phyloP scores from a whole-genome alignment of 2,113 vertebrate species.

The Dipodomys ordii region DNA sequence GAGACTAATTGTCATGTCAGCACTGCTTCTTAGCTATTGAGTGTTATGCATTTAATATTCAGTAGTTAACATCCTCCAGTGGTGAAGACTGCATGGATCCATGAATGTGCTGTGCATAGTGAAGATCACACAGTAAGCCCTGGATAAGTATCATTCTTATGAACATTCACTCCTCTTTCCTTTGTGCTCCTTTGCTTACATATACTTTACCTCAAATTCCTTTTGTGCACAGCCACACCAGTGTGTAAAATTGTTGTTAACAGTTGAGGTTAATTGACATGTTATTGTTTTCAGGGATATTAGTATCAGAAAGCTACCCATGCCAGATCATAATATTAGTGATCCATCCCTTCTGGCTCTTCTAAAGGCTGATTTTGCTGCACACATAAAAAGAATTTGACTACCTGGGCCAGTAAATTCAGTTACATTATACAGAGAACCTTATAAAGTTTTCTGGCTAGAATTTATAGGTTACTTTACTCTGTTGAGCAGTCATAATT shows the following conservation, averaged over 20 bases:
- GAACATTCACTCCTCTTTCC: background rate
- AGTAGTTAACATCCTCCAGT: background rate
- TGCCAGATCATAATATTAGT: background rate
- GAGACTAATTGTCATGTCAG: background rate
- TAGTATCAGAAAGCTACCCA: background rate
- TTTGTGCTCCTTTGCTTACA: background rate
- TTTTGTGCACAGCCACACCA: background rate
- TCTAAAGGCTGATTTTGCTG: constrained; percentile 51
- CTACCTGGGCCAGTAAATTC: constrained; percentile 50
- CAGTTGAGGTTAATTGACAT: background rate
- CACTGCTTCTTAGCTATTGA: background rate
- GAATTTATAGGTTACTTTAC: constrained; percentile 70
- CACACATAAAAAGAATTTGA: constrained; percentile 46
- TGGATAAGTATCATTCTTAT: background rate
- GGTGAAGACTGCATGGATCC: background rate
- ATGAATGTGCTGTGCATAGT: background rate
- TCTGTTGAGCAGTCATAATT: constrained; percentile 69
- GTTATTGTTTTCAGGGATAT: background rate
- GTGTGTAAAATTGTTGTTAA: background rate
- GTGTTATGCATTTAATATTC: background rate
- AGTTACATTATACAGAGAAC: constrained; percentile 48
- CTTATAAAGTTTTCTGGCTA: constrained; percentile 63
- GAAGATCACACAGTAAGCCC: background rate
- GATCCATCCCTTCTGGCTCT: background rate
- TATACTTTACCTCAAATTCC: background rate